phyloP scores from a whole-genome alignment of 2,113 vertebrate genomes.

The Psittacara wagleri region DNA sequence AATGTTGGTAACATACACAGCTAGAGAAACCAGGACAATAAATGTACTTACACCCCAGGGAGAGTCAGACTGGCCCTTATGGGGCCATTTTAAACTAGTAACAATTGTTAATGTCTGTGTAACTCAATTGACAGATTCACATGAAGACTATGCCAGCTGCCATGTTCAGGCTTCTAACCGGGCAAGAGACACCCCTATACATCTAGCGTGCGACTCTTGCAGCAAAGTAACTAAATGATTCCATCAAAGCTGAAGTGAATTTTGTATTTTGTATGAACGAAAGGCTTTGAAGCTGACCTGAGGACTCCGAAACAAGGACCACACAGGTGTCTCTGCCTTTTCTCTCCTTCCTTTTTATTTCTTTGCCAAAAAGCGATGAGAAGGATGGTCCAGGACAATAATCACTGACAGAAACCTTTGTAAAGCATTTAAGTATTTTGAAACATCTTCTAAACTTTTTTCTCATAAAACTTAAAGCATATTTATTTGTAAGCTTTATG shows the following conservation, averaged over 20 bases:
- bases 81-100: background rate
- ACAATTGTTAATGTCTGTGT: background rate
- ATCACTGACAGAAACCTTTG: constrained; percentile 50
- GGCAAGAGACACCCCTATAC: constrained; percentile 97
- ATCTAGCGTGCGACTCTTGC: constrained; percentile 77
- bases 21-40: background rate
- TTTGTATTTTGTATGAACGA: constrained; percentile 64
- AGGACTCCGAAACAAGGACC: constrained; percentile 30
- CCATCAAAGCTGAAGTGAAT: background rate
- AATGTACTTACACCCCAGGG: background rate
- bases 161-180: constrained; percentile 98
- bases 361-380: constrained; percentile 50
- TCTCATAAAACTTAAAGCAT: constrained; percentile 46
- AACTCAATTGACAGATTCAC: constrained; percentile 84
- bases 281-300: constrained; percentile 43
- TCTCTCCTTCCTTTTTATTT: constrained; percentile 53
- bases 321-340: constrained; percentile 59
- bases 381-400: constrained; percentile 56
- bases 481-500: constrained; percentile 77
- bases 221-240: background rate
- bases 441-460: constrained; percentile 60
- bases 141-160: constrained; percentile 99
- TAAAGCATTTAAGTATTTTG: constrained; percentile 66
- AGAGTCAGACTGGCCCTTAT: background rate
- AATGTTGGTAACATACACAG: background rate